Base-by-base conservation (phyloP, 2,113 vertebrate genomes). In the Labrus mixtus region DNA sequence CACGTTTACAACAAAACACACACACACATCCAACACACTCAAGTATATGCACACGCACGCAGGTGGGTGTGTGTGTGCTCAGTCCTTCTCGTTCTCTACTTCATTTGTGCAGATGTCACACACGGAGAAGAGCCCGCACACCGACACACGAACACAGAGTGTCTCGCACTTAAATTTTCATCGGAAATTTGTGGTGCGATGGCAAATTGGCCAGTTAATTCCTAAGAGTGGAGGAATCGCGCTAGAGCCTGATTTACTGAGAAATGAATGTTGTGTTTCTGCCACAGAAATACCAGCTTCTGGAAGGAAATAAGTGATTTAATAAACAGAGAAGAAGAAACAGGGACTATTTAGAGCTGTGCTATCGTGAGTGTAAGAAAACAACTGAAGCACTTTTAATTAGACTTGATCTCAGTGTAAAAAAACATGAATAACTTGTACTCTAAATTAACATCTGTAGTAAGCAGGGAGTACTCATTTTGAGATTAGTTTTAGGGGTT, bases 201-300 rank as follows among this genome's bases (percentile, higher is more conserved):
- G 58, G 68, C 68, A 81, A 82, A 86, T 89, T 82, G 80, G 39
- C 25, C 22, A 25, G 65, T 73, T 91, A 82, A 79, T 82, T 76
- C 69, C 61, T 16, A 15, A 70, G 53, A 67, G 69, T 70, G 62
- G 83, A 71, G 86, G 68, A 63, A 70, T 77, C 68, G 70, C 79
- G 75, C 23, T 29, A 85, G 70, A 58, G 7, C 43, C 13, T 25
- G 37, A 83, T 65, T 72, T 45, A 11, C 8, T 3, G 74, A 67
- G 51, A 76, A 72, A 73, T 56, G n/a, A 75, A 81, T 58, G 37
- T 57, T 66, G 80, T 56, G 45, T 46, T 50, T 10, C 37, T 41
- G 71, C 20, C 23, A 41, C 51, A 0, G 58, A 84, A 71, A 62
- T 54, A 65, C 51, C 3, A 43, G 57, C 59, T 29, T 54, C 58